Evolutionary conservation across 2,797 vertebrate species (phyloP).

Genomic region (Cyclura pinguis): DNA sequence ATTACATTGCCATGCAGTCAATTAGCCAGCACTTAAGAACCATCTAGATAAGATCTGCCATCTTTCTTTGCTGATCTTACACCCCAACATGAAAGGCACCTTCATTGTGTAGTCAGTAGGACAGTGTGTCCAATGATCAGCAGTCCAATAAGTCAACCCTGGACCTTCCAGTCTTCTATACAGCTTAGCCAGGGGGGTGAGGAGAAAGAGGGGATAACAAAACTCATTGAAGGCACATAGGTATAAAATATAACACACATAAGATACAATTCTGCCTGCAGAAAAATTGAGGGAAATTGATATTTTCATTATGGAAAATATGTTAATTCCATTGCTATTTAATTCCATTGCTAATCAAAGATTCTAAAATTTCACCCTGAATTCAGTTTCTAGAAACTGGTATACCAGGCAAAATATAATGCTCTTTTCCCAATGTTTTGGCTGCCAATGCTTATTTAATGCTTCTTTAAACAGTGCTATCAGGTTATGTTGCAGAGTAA

Average conservation of each 20-base stretch:
- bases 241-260: slow-evolving; percentile 40
- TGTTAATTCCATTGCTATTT: neutral
- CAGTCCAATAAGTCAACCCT: neutral
- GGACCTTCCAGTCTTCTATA: slow-evolving; percentile 3
- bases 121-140: neutral
- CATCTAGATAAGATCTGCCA: neutral
- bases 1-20: neutral
- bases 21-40: neutral
- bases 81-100: neutral
- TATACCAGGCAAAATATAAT: neutral
- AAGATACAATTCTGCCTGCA: slow-evolving; percentile 30
- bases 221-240: slow-evolving; percentile 22
- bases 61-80: neutral
- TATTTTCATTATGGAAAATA: neutral
- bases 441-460: neutral
- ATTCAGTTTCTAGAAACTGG: neutral
- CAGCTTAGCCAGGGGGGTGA: neutral
- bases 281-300: neutral
- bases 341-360: neutral
- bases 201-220: neutral
- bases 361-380: slow-evolving; percentile 5
- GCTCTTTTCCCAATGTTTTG: slow-evolving; percentile 1
- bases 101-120: neutral
- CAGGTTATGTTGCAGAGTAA: neutral
- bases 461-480: neutral